Evolutionary conservation across 2,113 vertebrate genomes (phyloP), one percentile per base, ranked within the genome.

Genomic region (Dicentrarchus labrax): DNA sequence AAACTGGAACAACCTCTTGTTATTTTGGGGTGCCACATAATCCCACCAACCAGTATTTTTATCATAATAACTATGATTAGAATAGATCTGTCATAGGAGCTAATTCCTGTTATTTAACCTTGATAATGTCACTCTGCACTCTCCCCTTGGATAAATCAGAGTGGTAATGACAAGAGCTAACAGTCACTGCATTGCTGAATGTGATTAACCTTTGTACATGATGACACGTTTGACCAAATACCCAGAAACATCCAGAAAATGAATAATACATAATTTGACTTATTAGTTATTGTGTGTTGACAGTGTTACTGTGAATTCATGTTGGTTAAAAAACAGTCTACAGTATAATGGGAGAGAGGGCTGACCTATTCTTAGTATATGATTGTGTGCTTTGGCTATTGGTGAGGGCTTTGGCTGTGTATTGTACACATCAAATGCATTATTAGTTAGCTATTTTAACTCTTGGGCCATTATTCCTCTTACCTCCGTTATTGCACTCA

Each of bases 91-190:
- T 62, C 74, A 72, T 2, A 47, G 38, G 21, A 60, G 66, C 21
- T 67, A 67, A 87, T 80, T 60, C 68, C 69, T 78, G 69, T 73
- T 74, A 78, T 88, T 75, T 70, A 74, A 70, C 78, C 77, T 76
- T 56, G 68, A 80, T 71, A 45, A 50, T 70, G 59, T 66, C 83
- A 24, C 70, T 36, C 19, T 30, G 6, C 48, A 17, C 47, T n/a
- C 21, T 17, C 9, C 22, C n/a, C 50, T 4, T 0, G 19, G 36
- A 83, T 76, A 54, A 74, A 59, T 78, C 41, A 51, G 43, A 50
- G 24, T 0, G 39, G 38, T 36, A 59, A 5, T 38, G 65, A 70
- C 65, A 62, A 1, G 50, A 17, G 62, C 70, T 21, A 41, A 13
- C 47, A 8, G 39, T 16, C 16, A 2, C 24, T 43, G 12, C 24